Conservation (phyloP, 2,113 vertebrate genomes). For the Erpornis zantholeuca region DNA sequence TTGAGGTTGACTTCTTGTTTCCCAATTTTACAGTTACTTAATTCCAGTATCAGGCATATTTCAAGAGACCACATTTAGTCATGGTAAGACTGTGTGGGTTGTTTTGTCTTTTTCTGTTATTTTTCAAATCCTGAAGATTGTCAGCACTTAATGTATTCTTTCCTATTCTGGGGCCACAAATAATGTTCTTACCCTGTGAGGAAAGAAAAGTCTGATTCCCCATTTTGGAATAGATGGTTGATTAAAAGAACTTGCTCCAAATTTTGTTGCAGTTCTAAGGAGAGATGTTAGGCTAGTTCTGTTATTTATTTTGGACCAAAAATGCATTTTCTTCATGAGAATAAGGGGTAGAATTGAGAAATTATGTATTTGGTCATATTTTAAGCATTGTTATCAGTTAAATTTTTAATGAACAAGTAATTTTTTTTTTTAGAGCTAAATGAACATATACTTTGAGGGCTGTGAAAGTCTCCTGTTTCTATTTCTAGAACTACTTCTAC, state of each 20-base stretch:
- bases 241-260: not conserved
- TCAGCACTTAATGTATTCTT: conserved; percentile 38
- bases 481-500: too few relatives aligned
- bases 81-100: conserved; percentile 14
- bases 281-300: not conserved
- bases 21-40: conserved; percentile 53
- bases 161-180: not conserved
- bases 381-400: not conserved
- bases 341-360: not conserved
- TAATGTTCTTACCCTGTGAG: not conserved
- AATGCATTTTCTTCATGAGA: not conserved
- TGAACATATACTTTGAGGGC: not conserved
- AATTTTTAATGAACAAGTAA: not conserved
- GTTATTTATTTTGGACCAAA: not conserved
- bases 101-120: not conserved
- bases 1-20: conserved; percentile 37
- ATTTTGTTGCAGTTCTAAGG: not conserved
- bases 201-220: not conserved
- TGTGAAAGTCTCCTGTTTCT: not conserved
- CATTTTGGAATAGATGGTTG: not conserved
- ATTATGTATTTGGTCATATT: not conserved
- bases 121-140: conserved; percentile 8
- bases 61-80: conserved; percentile 36
- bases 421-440: not conserved
- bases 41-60: conserved; percentile 1